Base-by-base conservation (phyloP, 2,113 vertebrate species). In the Halichoeres trimaculatus region DNA sequence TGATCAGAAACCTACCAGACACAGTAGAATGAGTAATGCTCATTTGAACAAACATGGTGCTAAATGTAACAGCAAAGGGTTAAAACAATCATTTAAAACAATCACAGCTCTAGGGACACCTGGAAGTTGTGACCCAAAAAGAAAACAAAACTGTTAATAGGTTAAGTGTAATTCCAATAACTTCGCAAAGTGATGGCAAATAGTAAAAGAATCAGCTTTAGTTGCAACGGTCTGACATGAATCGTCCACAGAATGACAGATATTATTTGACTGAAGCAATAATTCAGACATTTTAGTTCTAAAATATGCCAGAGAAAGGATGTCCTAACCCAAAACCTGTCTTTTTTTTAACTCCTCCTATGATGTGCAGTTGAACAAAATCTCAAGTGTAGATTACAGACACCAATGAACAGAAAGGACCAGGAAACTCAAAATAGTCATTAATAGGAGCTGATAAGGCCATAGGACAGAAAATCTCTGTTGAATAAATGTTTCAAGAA, bases 401-500 rank as follows among this genome's bases (percentile, higher is more conserved):
- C 3, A 45, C 2, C 13, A 26, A 5, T 34, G 17, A 59, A 40
- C 12, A 13, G 17, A 8, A 26, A 4, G 3, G 0, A 1, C 36
- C 5, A n/a, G 35, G 17, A 45, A 6, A 19, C 7, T 45, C 17
- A 19, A 45, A 19, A 19, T 19, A 35, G 41, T 23, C 40, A 34
- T 19, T 1, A 1, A 52, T 7, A 53, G 41, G 51, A 43, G 59
- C 43, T 11, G 64, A 57, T 26, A 53, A 64, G 11, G 60, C 30
- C 10, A n/a, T n/a, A 70, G 22, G 9, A 38, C 45, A 43, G 59
- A 17, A 63, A n/a, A 45, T 1, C 5, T 35, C 16, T 34, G 30
- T 59, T 74, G 41, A 7, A 65, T 24, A 10, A 48, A 62, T 23
- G 8, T 73, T 68, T 65, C 1, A 50, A 35, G 8, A 40, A 34